Percentiles rank a stretch among this genome's conserved stretches.
Conservation (phyloP, 1,140 invertebrate species). For the Geopemphigus sp. region DNA sequence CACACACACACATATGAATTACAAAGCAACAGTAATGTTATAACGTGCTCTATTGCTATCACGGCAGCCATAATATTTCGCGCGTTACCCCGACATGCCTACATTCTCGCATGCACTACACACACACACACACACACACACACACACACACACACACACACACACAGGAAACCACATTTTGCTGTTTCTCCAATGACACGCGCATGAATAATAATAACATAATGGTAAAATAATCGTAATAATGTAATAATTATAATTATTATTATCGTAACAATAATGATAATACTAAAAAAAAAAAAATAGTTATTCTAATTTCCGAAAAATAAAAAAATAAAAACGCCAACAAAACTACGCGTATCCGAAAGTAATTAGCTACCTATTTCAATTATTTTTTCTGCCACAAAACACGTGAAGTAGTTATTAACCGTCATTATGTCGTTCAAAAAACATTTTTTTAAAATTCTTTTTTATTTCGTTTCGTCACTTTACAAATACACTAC, state of each 20-base stretch:
- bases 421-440: constrained; percentile 43
- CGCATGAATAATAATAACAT: background rate
- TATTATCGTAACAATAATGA: background rate
- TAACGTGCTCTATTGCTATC: constrained; percentile 35
- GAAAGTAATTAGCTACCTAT: constrained; percentile 42
- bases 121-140: background rate
- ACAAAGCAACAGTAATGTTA: background rate
- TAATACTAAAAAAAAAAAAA: background rate
- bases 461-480: background rate
- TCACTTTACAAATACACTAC: background rate
- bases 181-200: constrained; percentile 39
- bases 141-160: background rate
- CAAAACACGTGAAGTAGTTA: constrained; percentile 33
- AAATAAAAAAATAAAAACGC: constrained; percentile 52
- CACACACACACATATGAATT: constrained; percentile 11
- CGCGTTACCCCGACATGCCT: background rate
- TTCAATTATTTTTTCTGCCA: constrained; percentile 35
- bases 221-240: background rate
- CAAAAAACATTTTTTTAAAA: background rate
- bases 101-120: background rate
- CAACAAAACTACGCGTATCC: constrained; percentile 30
- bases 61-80: constrained; percentile 29
- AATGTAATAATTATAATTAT: background rate
- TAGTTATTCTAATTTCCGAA: constrained; percentile 53
- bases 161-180: constrained; percentile 30